Evolutionary conservation across 2,888 invertebrate genomes (phyloP).

Genomic region (Heliconius charithonia): DNA sequence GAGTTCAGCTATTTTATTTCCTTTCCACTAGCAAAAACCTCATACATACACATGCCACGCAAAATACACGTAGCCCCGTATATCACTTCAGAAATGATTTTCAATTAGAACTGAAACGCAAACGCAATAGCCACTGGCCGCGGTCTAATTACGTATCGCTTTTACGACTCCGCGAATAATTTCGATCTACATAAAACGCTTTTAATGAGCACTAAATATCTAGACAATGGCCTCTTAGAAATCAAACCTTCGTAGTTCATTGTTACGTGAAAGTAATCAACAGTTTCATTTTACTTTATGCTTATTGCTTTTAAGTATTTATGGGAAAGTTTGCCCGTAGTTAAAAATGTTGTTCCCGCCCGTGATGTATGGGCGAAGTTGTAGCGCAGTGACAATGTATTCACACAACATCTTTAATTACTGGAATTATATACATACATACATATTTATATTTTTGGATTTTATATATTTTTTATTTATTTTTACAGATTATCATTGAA

Average conservation of each 20-base stretch:
- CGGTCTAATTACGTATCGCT: conserved; percentile 59
- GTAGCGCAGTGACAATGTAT: background rate
- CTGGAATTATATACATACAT: too few relatives aligned
- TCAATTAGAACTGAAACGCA: conserved; percentile 42
- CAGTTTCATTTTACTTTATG: conserved; percentile 23
- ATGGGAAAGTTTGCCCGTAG: conserved; percentile 11
- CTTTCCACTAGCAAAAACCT: background rate
- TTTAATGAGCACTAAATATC: conserved; percentile 60
- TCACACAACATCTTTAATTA: too few relatives aligned
- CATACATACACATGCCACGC: background rate
- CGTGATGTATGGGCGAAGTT: background rate
- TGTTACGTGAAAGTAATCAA: conserved; percentile 26
- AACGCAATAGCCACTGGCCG: conserved; percentile 50
- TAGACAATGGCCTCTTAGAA: conserved; percentile 57
- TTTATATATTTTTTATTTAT: too few relatives aligned
- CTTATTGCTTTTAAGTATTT: conserved; percentile 13
- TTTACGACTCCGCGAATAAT: conserved; percentile 54
- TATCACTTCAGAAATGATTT: conserved; percentile 32
- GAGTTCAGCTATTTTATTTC: too few relatives aligned
- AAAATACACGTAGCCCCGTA: background rate
- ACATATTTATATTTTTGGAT: too few relatives aligned
- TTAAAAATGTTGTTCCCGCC: background rate
- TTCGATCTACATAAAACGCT: conserved; percentile 58
- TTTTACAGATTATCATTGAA: background rate
- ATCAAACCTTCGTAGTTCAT: conserved; percentile 38